Conservation (phyloP, 2,888 invertebrate species). For the Blastobasis lacticolella region DNA sequence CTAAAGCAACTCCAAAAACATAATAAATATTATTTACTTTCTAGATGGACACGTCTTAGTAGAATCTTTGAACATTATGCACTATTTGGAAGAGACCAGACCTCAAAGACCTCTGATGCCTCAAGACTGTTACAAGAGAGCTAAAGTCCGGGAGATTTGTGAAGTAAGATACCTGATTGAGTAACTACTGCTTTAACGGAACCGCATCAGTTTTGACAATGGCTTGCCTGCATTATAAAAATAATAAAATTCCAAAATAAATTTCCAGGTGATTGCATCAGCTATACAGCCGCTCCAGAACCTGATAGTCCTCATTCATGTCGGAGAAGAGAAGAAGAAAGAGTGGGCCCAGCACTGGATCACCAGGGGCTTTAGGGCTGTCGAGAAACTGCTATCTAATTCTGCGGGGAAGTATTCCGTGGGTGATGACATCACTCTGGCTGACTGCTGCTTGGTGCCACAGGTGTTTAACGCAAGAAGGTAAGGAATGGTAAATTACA, state of each 20-base stretch:
- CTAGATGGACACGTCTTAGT: slow-evolving; percentile 82
- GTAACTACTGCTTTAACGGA: too few relatives aligned
- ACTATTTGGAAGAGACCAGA: slow-evolving; percentile 95
- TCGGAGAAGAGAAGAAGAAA: slow-evolving; percentile 90
- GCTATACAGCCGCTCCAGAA: slow-evolving; percentile 98
- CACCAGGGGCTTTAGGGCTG: slow-evolving; percentile 88
- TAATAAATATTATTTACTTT: slow-evolving; percentile 31
- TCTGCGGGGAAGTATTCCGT: slow-evolving; percentile 94
- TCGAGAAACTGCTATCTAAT: slow-evolving; percentile 88
- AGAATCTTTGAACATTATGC: slow-evolving; percentile 90
- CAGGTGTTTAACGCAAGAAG: slow-evolving; percentile 96
- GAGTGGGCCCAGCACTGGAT: slow-evolving; percentile 98
- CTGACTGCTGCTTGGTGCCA: slow-evolving; percentile 96
- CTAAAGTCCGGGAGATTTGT: slow-evolving; percentile 93
- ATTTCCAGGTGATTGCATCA: slow-evolving; percentile 82
- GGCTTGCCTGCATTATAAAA: background rate
- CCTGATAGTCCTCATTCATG: slow-evolving; percentile 87
- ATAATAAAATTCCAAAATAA: background rate
- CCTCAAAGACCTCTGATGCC: slow-evolving; percentile 91
- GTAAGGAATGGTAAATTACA: slow-evolving; percentile 47
- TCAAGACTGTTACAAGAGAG: slow-evolving; percentile 89
- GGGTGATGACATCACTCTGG: slow-evolving; percentile 94
- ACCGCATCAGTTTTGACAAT: too few relatives aligned
- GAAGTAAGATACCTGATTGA: slow-evolving; percentile 67
- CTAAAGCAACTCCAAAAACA: too few relatives aligned